These are phyloP conservation scores for Amblyopsis rosae DNA, from an alignment of 2,113 vertebrate genomes.

Conservation along the genomic window DNA sequence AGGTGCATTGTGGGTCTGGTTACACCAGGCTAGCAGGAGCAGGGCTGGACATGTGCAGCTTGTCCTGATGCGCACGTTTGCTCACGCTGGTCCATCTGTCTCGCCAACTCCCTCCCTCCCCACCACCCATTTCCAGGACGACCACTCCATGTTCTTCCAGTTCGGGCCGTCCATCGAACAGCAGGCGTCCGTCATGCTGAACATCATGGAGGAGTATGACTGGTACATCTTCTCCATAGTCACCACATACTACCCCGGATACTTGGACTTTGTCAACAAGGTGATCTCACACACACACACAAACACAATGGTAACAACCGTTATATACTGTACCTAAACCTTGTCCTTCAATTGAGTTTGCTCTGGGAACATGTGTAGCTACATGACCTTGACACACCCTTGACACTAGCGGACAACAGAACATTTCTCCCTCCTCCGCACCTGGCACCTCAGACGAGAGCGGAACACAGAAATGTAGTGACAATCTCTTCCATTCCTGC, in stretches of 20 bases:
- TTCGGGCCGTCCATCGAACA: conserved; percentile 98
- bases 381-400: not conserved
- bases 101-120: conserved; percentile 2
- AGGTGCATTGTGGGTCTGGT: no score
- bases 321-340: not conserved
- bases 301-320: not conserved
- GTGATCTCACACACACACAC: conserved; percentile 61
- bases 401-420: not conserved
- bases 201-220: conserved; percentile 99
- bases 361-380: not conserved
- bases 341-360: not conserved
- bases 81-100: no score
- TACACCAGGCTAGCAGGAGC: no score
- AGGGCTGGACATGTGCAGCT: no score
- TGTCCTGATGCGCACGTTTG: no score
- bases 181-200: conserved; percentile 97
- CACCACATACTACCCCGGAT: conserved; percentile 96
- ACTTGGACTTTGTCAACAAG: conserved; percentile 98
- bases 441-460: not conserved
- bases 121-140: conserved; percentile 83
- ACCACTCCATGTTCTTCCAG: conserved; percentile 99
- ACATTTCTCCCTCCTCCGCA: not conserved
- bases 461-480: not conserved
- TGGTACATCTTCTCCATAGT: conserved; percentile 99
- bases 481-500: not conserved